These are phyloP conservation scores for Solenopsis invicta DNA, from an alignment of 1,140 invertebrate genomes.

Conservation along the genomic window DNA sequence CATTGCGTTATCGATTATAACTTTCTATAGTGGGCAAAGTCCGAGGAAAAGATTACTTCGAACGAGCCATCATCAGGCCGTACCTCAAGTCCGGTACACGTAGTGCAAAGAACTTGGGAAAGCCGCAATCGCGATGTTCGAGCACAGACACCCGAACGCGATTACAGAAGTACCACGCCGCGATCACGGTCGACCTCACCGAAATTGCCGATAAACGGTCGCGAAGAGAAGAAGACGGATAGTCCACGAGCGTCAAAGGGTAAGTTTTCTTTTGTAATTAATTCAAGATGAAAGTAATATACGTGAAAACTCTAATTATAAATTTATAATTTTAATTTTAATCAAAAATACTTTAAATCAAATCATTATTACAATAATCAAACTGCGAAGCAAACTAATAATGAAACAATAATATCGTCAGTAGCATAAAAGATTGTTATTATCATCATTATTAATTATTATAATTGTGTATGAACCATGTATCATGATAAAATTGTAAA, in stretches of 20 bases:
- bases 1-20: not conserved
- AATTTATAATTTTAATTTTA: not conserved
- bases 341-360: not conserved
- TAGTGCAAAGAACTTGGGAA: slow-evolving; percentile 84
- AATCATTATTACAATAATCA: not conserved
- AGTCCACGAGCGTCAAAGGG: slow-evolving; percentile 65
- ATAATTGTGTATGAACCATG: not conserved
- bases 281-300: not conserved
- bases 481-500: not conserved
- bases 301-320: not conserved
- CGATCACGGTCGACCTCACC: slow-evolving; percentile 87
- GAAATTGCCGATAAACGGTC: slow-evolving; percentile 25
- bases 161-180: slow-evolving; percentile 79
- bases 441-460: not conserved
- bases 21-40: slow-evolving; percentile 68
- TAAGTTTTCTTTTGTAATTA: slow-evolving; percentile 56
- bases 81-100: slow-evolving; percentile 77
- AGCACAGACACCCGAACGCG: slow-evolving; percentile 57
- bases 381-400: not conserved
- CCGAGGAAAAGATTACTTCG: slow-evolving; percentile 71
- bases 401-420: not conserved
- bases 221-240: slow-evolving; percentile 61
- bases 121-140: slow-evolving; percentile 77
- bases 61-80: slow-evolving; percentile 65
- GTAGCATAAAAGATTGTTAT: not conserved